Conservation (phyloP, 1,140 invertebrate species). For the Plodia interpunctella region DNA sequence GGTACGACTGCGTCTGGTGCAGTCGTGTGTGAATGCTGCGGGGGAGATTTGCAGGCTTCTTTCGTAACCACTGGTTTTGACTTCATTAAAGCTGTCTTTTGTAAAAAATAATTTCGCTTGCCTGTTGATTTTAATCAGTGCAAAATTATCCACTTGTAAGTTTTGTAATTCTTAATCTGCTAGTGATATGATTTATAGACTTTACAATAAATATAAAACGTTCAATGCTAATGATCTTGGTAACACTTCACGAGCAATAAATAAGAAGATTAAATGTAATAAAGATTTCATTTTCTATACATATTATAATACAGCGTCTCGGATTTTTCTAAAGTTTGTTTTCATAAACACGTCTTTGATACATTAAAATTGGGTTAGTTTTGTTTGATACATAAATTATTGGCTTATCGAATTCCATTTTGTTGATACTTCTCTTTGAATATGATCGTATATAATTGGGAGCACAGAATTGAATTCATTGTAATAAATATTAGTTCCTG, state of each 20-base stretch:
- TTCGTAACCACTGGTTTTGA: background rate
- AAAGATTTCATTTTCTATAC: conserved; percentile 34
- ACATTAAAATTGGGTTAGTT: conserved; percentile 33
- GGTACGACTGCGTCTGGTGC: conserved; percentile 56
- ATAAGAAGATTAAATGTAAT: conserved; percentile 37
- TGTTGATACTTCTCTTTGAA: too few relatives aligned
- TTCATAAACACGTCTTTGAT: conserved; percentile 35
- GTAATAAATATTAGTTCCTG: too few relatives aligned
- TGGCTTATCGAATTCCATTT: conserved; percentile 28
- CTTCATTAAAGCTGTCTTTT: conserved; percentile 1
- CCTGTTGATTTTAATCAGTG: background rate
- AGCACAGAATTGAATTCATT: too few relatives aligned
- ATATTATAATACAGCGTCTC: conserved; percentile 24
- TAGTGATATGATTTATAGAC: conserved; percentile 2
- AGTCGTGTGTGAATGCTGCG: conserved; percentile 48
- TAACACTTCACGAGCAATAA: conserved; percentile 31
- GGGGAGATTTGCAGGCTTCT: conserved; percentile 30
- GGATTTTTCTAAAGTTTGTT: conserved; percentile 33
- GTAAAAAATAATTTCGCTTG: background rate
- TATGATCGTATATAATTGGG: too few relatives aligned
- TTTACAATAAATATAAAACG: conserved; percentile 2
- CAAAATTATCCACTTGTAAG: background rate
- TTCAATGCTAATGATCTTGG: conserved; percentile 16
- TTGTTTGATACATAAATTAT: conserved; percentile 33
- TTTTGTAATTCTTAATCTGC: background rate